These are phyloP conservation scores for Cyphomyrus plagiostoma DNA, from an alignment of 2,113 vertebrate genomes.

Conservation along the genomic window DNA sequence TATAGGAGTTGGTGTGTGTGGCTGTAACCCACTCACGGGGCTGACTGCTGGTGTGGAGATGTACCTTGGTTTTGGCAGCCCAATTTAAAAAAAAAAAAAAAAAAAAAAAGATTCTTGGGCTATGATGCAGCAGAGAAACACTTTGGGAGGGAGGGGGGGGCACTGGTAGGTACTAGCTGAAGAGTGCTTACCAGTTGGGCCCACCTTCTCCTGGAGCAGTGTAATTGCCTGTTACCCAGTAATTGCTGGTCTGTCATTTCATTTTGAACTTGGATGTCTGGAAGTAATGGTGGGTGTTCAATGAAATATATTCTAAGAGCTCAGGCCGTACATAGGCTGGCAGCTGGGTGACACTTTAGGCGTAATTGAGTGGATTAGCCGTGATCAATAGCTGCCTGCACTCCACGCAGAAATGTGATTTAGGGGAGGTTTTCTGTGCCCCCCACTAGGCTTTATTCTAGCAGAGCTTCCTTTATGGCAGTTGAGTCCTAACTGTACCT, in stretches of 20 bases:
- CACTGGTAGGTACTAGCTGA: neutral
- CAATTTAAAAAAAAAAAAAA: neutral
- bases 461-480: neutral
- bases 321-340: neutral
- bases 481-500: neutral
- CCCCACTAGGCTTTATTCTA: neutral
- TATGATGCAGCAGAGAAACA: neutral
- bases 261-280: neutral
- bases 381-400: neutral
- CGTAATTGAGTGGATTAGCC: neutral
- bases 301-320: neutral
- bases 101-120: neutral
- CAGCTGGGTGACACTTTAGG: neutral
- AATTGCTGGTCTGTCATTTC: neutral
- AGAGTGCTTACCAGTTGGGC: neutral
- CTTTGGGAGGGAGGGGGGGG: neutral
- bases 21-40: neutral
- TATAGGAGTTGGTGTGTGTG: neutral
- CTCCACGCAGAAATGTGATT: neutral
- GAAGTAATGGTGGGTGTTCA: constrained; percentile 5
- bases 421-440: neutral
- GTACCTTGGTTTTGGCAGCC: neutral
- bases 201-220: neutral
- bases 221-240: neutral
- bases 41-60: neutral